Conservation (phyloP, 2,797 vertebrate species). For the Hozukius guyotensis region DNA sequence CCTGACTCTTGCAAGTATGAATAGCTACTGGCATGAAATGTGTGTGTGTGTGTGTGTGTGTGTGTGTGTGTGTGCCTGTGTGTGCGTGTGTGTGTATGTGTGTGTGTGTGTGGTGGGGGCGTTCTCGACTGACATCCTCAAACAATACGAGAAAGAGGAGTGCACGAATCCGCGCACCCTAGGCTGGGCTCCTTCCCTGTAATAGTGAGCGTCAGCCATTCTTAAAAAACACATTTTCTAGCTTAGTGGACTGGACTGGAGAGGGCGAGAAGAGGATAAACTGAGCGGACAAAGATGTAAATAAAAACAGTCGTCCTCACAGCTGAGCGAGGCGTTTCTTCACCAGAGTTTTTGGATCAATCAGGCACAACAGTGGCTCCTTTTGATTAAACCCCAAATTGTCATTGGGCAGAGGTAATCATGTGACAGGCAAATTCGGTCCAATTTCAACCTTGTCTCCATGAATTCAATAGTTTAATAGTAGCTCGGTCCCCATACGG, state of each 20-base stretch:
- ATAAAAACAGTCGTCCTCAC: slow-evolving; percentile 91
- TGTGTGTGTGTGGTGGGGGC: slow-evolving; percentile 87
- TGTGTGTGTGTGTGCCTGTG: slow-evolving; percentile 60
- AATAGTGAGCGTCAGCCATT: slow-evolving; percentile 79
- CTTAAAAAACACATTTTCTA: slow-evolving; percentile 81
- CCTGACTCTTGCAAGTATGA: slow-evolving; percentile 85
- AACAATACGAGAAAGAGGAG: slow-evolving; percentile 92
- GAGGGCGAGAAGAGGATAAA: slow-evolving; percentile 77
- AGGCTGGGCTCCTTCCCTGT: slow-evolving; percentile 78
- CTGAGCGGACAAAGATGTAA: slow-evolving; percentile 92
- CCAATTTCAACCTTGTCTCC: slow-evolving; percentile 99
- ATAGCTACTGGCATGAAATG: slow-evolving; percentile 88
- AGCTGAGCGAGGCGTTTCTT: slow-evolving; percentile 96
- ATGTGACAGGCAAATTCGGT: slow-evolving; percentile 99
- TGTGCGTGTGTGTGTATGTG: slow-evolving; percentile 75
- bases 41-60: slow-evolving; percentile 74
- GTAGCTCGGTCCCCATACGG: slow-evolving; percentile 99
- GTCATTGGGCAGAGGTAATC: slow-evolving; percentile 99
- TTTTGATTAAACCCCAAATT: slow-evolving; percentile 99
- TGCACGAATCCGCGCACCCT: slow-evolving; percentile 86
- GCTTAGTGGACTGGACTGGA: slow-evolving; percentile 75
- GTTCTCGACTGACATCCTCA: slow-evolving; percentile 92
- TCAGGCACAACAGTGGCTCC: slow-evolving; percentile 99
- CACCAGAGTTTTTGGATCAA: slow-evolving; percentile 98
- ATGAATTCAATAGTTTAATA: slow-evolving; percentile 99